Evolutionary conservation across 2,113 vertebrate genomes (phyloP), one percentile per base, ranked within the genome.

Genomic region (Hydropotes inermis): DNA sequence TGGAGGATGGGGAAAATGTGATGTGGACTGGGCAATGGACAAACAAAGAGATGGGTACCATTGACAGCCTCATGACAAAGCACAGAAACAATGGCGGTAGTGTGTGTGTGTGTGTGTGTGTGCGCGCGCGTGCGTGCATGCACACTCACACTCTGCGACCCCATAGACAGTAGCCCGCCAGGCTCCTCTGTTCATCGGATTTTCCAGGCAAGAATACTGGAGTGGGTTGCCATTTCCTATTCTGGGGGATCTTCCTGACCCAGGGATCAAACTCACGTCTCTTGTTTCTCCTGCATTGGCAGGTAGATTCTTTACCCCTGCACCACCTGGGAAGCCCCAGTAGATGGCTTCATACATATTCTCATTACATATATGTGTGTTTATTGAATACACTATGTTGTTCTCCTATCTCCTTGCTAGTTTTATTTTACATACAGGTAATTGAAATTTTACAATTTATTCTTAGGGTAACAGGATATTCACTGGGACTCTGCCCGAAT

Each of bases 121-220:
- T 61, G 3, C 2, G 0, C 0, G 30, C 4, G 1, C 0, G 2
- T 5, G 4, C 5, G 43, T 6, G 43, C 43, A 1, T 43, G 43
- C 4, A 5, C 43, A 5, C 23, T 21, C n/a, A 70, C 9, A 36
- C n/a, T 70, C 64, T 36, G 33, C 8, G 0, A 70, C 19, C n/a
- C n/a, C 64, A 36, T 19, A 5, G 64, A 70, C 17, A 11, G 19
- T 70, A 70, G n/a, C 64, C 64, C 4, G 0, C 64, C n/a, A 12
- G 64, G 64, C 64, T 11, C 64, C 64, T 70, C 64, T 70, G 64
- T 21, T n/a, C 64, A 36, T 70, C 4, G 64, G 64, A 36, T 70
- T 70, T 70, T 70, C n/a, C 64, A 70, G 64, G n/a, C 64, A 70
- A 36, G n/a, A 4, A 70, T 36, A 11, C 64, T 70, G 64, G 19